Conservation (phyloP, 2,888 invertebrate species). For the Synanthedon andrenaeformis region DNA sequence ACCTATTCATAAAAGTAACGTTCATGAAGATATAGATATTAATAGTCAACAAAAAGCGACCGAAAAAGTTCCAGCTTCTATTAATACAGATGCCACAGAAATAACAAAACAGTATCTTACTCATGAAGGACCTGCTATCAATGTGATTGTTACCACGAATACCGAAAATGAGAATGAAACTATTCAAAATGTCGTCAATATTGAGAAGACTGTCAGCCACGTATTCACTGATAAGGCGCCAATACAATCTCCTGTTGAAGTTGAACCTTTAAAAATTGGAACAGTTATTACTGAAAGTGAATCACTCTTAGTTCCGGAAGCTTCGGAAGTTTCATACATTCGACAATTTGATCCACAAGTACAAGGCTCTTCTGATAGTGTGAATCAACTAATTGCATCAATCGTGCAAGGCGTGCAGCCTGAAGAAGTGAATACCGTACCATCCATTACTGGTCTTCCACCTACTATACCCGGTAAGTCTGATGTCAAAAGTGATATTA, state of each 20-base stretch:
- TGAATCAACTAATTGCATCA: constrained; percentile 23
- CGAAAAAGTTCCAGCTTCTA: background rate
- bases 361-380: constrained; percentile 28
- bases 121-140: background rate
- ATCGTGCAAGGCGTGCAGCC: constrained; percentile 21
- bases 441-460: constrained; percentile 10
- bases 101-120: background rate
- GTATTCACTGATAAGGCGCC: constrained; percentile 20
- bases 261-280: constrained; percentile 28
- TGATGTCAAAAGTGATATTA: constrained; percentile 24
- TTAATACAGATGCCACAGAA: background rate
- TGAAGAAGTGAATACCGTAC: constrained; percentile 27
- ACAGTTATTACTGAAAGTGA: constrained; percentile 30
- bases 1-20: background rate
- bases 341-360: constrained; percentile 31
- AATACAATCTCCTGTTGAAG: constrained; percentile 23
- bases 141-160: background rate
- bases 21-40: background rate
- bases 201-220: constrained; percentile 14
- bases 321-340: constrained; percentile 31
- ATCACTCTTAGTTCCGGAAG: constrained; percentile 16
- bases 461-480: constrained; percentile 10
- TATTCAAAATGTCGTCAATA: background rate
- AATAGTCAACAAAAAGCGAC: background rate
- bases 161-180: background rate